phyloP scores from a whole-genome alignment of 2,888 invertebrate genomes.

The Melanchra persicariae region DNA sequence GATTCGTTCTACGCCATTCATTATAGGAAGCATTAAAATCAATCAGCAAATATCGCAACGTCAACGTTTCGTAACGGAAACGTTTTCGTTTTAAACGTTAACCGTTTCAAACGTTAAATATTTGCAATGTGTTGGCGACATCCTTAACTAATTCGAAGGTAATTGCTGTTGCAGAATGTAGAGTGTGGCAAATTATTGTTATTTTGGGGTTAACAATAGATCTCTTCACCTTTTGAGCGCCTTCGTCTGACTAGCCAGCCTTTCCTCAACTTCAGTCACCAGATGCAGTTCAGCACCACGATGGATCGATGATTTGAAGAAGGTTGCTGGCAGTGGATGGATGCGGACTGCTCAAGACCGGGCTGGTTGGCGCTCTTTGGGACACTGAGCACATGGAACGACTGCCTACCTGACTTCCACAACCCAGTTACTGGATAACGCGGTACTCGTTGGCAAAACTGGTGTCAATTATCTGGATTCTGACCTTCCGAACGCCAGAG shows the following conservation, averaged over 20 bases:
- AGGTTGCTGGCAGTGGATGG: no score
- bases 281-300: background rate
- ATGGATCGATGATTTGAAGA: no score
- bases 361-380: no score
- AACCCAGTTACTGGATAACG: background rate
- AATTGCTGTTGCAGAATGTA: constrained; percentile 30
- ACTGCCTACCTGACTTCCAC: background rate
- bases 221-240: background rate
- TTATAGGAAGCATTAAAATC: constrained; percentile 49
- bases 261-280: background rate
- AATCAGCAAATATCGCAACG: constrained; percentile 46
- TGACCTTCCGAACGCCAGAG: background rate
- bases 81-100: constrained; percentile 30
- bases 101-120: constrained; percentile 10
- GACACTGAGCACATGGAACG: no score
- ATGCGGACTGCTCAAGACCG: no score
- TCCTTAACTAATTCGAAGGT: constrained; percentile 44
- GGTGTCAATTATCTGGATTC: no score
- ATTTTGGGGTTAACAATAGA: constrained; percentile 3
- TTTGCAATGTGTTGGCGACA: constrained; percentile 51
- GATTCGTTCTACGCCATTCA: constrained; percentile 47
- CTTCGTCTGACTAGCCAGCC: background rate
- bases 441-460: no score
- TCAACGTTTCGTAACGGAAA: constrained; percentile 21
- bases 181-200: background rate